A percentile compares a stretch with the other conserved stretches of the same genome.
Evolutionary conservation across 2,888 invertebrate genomes (phyloP).

Genomic region (Azorinus chamasolen): DNA sequence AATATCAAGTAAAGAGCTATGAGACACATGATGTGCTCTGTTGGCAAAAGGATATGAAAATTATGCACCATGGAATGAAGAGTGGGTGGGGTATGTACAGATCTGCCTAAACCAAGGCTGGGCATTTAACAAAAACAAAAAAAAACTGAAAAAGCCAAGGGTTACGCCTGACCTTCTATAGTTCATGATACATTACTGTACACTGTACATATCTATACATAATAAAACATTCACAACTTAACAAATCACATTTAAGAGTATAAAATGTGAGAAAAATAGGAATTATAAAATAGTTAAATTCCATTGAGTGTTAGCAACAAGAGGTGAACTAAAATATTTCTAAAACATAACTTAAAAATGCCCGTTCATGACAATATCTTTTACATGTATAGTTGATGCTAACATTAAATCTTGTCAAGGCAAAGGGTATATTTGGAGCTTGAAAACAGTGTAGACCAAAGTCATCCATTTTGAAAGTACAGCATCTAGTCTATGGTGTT

Average conservation of each 20-base stretch:
- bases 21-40: too few relatives aligned
- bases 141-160: too few relatives aligned
- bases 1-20: too few relatives aligned
- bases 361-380: neutral
- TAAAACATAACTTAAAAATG: conserved; percentile 1
- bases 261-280: neutral
- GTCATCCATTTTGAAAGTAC: too few relatives aligned
- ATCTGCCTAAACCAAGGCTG: conserved; percentile 6
- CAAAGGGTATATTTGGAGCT: too few relatives aligned
- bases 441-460: too few relatives aligned
- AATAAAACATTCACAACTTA: conserved; percentile 7
- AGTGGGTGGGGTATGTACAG: conserved; percentile 43
- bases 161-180: conserved; percentile 5
- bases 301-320: conserved; percentile 1
- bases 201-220: conserved; percentile 32
- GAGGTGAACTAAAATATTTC: conserved; percentile 5
- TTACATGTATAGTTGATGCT: too few relatives aligned
- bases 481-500: too few relatives aligned
- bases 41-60: neutral
- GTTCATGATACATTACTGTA: conserved; percentile 16
- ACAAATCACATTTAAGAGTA: neutral
- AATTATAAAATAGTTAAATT: conserved; percentile 5
- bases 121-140: conserved; percentile 7
- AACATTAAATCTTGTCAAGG: too few relatives aligned
- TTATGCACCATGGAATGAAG: conserved; percentile 45